These are phyloP conservation scores for Oryzaephilus surinamensis DNA, from an alignment of 1,140 invertebrate species.

Conservation along the genomic window DNA sequence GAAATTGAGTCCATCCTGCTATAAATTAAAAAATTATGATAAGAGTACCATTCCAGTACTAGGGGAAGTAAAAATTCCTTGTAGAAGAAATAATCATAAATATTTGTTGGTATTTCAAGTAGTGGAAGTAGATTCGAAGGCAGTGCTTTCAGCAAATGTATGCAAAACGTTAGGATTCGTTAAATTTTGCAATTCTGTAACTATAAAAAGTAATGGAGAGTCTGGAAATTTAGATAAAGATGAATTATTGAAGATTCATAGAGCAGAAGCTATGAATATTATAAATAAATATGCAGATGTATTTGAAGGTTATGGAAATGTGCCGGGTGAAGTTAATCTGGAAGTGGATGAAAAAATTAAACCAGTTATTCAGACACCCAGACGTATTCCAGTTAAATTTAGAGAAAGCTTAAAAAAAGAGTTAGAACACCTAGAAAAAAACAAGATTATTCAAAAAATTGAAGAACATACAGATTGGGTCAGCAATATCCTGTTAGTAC, in stretches of 20 bases:
- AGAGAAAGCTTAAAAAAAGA: constrained; percentile 5
- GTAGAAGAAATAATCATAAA: too few species aligned
- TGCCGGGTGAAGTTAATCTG: constrained; percentile 1
- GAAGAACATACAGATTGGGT: constrained; percentile 38
- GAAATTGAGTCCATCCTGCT: too few species aligned
- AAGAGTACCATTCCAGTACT: too few species aligned
- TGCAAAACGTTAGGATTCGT: too few species aligned
- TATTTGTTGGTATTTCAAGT: too few species aligned
- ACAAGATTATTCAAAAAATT: constrained; percentile 4
- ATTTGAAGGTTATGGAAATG: constrained; percentile 7
- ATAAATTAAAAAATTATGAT: too few species aligned
- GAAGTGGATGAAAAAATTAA: constrained; percentile 5
- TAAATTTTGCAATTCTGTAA: too few species aligned
- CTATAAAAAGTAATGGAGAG: background rate
- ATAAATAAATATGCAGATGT: constrained; percentile 6
- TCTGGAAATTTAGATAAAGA: background rate
- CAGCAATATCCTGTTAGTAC: constrained; percentile 35
- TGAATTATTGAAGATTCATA: background rate
- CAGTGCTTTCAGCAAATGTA: too few species aligned
- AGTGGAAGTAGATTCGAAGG: too few species aligned
- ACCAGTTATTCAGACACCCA: background rate
- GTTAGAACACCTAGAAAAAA: constrained; percentile 4
- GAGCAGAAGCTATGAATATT: background rate
- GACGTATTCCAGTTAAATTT: constrained; percentile 4
- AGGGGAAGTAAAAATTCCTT: too few species aligned